These are phyloP conservation scores for Palaemon carinicauda DNA, from an alignment of 1,140 invertebrate genomes.

Conservation along the genomic window DNA sequence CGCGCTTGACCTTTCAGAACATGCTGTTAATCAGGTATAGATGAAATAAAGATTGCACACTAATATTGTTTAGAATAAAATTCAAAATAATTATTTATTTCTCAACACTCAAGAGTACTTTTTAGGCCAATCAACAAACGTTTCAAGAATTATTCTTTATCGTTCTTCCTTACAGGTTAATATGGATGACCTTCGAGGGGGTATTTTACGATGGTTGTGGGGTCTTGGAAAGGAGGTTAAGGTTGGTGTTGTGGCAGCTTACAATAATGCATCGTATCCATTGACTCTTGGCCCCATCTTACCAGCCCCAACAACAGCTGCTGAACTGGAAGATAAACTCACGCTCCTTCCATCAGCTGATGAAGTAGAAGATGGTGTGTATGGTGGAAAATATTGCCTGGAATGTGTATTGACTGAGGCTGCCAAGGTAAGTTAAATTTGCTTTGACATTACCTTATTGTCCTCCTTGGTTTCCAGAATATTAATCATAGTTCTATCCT, in stretches of 20 bases:
- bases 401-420: conserved; percentile 48
- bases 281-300: conserved; percentile 50
- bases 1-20: conserved; percentile 51
- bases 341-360: conserved; percentile 43
- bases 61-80: too few relatives aligned
- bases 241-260: conserved; percentile 52
- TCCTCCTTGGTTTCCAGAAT: too few relatives aligned
- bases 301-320: conserved; percentile 44
- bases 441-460: too few relatives aligned
- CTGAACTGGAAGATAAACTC: conserved; percentile 44
- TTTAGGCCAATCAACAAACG: background rate
- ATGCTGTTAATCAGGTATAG: conserved; percentile 44
- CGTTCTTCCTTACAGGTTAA: background rate
- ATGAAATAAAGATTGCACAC: background rate
- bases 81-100: too few relatives aligned
- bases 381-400: conserved; percentile 54
- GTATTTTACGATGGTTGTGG: conserved; percentile 57
- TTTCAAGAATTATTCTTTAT: background rate
- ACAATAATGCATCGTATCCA: conserved; percentile 55
- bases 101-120: too few relatives aligned
- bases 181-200: conserved; percentile 48
- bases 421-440: conserved; percentile 26
- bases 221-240: conserved; percentile 40
- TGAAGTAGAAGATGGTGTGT: conserved; percentile 49
- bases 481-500: too few relatives aligned